Percentiles rank a stretch among this genome's conserved stretches.
phyloP scores from a whole-genome alignment of 2,888 invertebrate species.

The Plemyria rubiginata region DNA sequence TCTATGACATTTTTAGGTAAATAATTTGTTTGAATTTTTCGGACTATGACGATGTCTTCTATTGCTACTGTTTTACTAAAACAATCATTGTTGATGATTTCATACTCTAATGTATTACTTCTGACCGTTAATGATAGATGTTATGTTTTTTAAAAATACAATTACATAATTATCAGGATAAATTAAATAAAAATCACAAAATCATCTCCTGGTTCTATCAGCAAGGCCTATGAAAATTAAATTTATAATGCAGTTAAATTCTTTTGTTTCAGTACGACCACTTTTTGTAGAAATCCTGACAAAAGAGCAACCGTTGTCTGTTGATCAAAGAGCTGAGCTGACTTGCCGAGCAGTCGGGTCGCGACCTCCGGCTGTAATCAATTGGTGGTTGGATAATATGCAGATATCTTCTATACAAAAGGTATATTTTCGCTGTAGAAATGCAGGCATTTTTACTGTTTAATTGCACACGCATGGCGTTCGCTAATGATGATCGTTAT shows the following conservation, averaged over 20 bases:
- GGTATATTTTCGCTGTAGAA: constrained; percentile 47
- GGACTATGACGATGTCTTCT: no score
- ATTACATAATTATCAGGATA: no score
- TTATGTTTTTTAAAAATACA: no score
- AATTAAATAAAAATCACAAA: no score
- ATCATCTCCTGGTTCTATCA: no score
- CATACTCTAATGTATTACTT: no score
- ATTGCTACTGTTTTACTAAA: no score
- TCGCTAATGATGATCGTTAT: constrained; percentile 11
- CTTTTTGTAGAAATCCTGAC: constrained; percentile 91
- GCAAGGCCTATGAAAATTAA: no score
- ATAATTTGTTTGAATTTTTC: no score
- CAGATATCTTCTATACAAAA: constrained; percentile 79
- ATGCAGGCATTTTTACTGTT: not conserved
- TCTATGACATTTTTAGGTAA: no score
- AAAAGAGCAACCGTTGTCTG: constrained; percentile 93
- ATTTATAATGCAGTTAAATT: not conserved
- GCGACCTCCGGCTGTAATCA: constrained; percentile 92
- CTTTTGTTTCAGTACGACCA: constrained; percentile 89
- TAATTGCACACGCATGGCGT: constrained; percentile 15
- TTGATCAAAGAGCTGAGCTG: constrained; percentile 92
- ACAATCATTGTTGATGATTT: no score
- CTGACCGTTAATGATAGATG: no score
- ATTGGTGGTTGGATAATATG: constrained; percentile 93
- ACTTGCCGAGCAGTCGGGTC: constrained; percentile 94